Evolutionary conservation across 2,113 vertebrate species (phyloP), one percentile per base, ranked within the genome.

Genomic region (Melanostigma gelatinosum): DNA sequence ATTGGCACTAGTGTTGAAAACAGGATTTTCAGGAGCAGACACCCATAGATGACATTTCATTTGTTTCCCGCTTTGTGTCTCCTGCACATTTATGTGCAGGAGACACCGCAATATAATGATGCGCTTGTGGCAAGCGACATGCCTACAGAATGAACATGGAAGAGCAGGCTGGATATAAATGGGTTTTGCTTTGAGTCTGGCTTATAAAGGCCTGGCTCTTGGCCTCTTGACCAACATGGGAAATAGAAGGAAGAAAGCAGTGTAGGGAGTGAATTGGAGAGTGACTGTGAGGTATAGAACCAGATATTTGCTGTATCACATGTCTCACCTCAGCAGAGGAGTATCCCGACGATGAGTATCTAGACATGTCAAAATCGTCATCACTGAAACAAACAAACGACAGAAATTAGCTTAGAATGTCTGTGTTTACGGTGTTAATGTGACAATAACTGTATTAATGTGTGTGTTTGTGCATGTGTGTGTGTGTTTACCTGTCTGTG

Each of bases 341-440:
- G 90, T 99, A 99, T 93, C 98, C 98, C 1, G 98, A 99, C 1
- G 98, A 99, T 8, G 98, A 99, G 72, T 99, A 99, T 96, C 97
- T 97, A 80, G 98, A 99, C 97, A 99, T 97, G 91, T 99, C 98
- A 79, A 99, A 99, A 91, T 99, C 98, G 88, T 99, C 98, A 91
- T 99, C 98, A 69, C 98, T 99, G 93, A 57, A 91, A 92, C 18
- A 87, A 1, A 93, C 0, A 82, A 66, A 3, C 82, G 66, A 55
- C 61, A 91, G 0, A 18, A n/a, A 62, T 79, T 83, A 75, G 68
- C 2, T 40, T 52, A 16, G 44, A 1, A 22, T 72, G 0, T 54
- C 11, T 36, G 61, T 32, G 22, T 40, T 81, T 32, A 34, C n/a
- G 42, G 54, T 32, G 58, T 48, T 67, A 42, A 58, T 70, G 44